These are phyloP conservation scores for Tanytarsus gracilentus DNA, from an alignment of 2,888 invertebrate species.

Conservation along the genomic window DNA sequence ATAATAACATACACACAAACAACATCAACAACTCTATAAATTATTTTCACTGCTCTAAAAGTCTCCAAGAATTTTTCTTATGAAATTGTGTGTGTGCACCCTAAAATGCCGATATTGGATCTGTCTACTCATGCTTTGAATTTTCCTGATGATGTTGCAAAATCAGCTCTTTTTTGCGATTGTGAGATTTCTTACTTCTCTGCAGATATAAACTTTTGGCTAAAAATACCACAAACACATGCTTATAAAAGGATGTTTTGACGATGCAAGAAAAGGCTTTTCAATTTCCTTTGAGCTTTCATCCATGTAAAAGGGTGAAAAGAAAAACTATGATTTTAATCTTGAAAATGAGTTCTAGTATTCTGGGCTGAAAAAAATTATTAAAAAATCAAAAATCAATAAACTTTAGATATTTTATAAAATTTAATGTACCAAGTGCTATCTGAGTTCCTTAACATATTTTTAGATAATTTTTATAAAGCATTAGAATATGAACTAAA, in stretches of 20 bases:
- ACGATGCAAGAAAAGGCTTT: not conserved
- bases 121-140: not conserved
- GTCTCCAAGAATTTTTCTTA: not conserved
- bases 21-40: conserved; percentile 23
- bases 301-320: not conserved
- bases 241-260: no score
- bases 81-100: not conserved
- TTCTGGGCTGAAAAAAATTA: no score
- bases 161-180: no score
- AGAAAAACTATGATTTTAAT: not conserved
- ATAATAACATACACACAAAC: not conserved
- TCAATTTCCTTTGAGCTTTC: conserved; percentile 13
- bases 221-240: not conserved
- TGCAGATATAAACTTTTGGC: not conserved
- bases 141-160: no score
- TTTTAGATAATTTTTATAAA: no score
- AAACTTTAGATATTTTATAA: no score
- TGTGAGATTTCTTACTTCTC: not conserved
- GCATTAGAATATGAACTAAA: no score
- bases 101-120: conserved; percentile 10
- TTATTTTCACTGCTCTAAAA: conserved; percentile 17
- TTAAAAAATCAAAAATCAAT: no score
- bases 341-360: not conserved
- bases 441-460: no score
- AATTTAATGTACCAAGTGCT: no score